Evolutionary conservation across 2,888 invertebrate genomes (phyloP).

Genomic region (Tricholauxania praeusta): DNA sequence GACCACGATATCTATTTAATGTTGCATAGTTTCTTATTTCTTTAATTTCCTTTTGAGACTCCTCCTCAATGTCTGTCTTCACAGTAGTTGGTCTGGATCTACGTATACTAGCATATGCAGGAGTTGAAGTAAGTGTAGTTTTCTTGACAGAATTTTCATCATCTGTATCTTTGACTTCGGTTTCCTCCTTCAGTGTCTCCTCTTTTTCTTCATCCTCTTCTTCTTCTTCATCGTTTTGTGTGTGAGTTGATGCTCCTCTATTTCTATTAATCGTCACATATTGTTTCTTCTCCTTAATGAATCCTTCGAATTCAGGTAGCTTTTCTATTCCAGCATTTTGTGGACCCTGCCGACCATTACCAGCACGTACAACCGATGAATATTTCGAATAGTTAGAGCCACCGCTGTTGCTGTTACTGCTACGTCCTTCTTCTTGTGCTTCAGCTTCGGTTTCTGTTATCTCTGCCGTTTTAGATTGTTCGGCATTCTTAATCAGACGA

Average conservation of each 20-base stretch:
- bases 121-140: slow-evolving; percentile 60
- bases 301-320: slow-evolving; percentile 63
- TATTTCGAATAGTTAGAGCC: slow-evolving; percentile 68
- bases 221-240: slow-evolving; percentile 60
- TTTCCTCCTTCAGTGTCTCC: slow-evolving; percentile 48
- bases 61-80: slow-evolving; percentile 38
- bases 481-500: slow-evolving; percentile 57
- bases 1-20: slow-evolving; percentile 56
- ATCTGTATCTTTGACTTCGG: slow-evolving; percentile 37
- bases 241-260: slow-evolving; percentile 66
- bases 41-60: slow-evolving; percentile 31
- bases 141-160: too few species aligned
- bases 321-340: slow-evolving; percentile 71
- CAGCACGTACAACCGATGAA: slow-evolving; percentile 71
- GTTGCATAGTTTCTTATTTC: slow-evolving; percentile 58
- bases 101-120: slow-evolving; percentile 80
- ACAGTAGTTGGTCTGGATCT: slow-evolving; percentile 73
- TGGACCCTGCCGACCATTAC: slow-evolving; percentile 72
- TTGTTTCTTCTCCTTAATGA: slow-evolving; percentile 71
- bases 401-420: slow-evolving; percentile 35
- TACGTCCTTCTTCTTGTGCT: slow-evolving; percentile 23
- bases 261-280: slow-evolving; percentile 78
- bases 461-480: slow-evolving; percentile 41
- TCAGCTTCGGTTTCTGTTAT: slow-evolving; percentile 29
- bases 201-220: slow-evolving; percentile 47